Conservation (phyloP, 2,113 vertebrate species). For the Anser cygnoides region DNA sequence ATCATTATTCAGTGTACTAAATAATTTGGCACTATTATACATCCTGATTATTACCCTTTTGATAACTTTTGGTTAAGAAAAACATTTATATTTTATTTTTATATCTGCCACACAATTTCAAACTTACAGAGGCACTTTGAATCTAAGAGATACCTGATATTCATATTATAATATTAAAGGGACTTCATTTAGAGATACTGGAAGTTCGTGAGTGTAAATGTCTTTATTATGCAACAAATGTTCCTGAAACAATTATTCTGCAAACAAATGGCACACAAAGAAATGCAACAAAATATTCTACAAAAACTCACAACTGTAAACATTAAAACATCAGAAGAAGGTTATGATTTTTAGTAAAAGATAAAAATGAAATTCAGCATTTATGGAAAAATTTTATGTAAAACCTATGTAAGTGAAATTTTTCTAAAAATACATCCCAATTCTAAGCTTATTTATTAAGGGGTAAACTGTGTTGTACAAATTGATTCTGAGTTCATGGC, state of each 20-base stretch:
- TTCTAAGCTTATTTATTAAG: not conserved
- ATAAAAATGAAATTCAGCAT: not conserved
- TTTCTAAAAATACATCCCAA: not conserved
- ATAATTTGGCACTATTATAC: not conserved
- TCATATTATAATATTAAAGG: not conserved
- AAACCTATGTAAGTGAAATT: not conserved
- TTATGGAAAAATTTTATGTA: not conserved
- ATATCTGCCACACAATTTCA: not conserved
- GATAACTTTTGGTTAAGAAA: not conserved
- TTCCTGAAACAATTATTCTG: no score
- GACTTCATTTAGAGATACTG: not conserved
- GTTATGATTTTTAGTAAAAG: not conserved
- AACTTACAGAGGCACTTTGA: not conserved
- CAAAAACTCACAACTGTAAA: not conserved
- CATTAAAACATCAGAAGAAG: not conserved
- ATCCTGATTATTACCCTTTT: not conserved
- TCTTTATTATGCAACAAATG: not conserved
- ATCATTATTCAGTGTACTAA: not conserved
- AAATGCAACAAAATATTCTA: not conserved
- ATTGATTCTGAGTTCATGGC: not conserved
- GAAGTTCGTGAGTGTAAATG: not conserved
- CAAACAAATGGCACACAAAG: not conserved
- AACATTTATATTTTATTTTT: not conserved
- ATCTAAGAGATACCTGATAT: not conserved
- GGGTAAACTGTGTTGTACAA: not conserved